Evolutionary conservation across 2,113 vertebrate species (phyloP).

Genomic region (Paralichthys olivaceus): DNA sequence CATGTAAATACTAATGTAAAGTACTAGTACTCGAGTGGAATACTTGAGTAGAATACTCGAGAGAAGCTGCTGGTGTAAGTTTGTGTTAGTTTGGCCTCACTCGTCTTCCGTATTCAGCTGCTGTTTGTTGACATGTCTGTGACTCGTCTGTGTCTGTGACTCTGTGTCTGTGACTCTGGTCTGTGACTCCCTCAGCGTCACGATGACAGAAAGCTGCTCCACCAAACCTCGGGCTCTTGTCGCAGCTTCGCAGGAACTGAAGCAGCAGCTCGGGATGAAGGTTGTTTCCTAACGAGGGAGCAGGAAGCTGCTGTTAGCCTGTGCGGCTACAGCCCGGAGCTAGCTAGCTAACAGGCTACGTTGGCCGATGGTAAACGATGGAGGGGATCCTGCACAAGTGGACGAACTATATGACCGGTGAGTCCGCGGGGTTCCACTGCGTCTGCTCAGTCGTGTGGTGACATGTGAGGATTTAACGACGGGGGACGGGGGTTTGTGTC

Average conservation of each 20-base stretch:
- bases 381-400: constrained; percentile 95
- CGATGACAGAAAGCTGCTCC: no score
- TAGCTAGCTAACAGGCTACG: constrained; percentile 25
- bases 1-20: no score
- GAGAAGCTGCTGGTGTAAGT: no score
- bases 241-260: no score
- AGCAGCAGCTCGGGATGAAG: neutral
- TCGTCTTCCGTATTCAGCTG: neutral
- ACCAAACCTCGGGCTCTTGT: no score
- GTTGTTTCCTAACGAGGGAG: neutral
- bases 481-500: neutral
- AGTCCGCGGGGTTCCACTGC: no score
- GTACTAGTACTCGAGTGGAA: no score
- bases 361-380: constrained; percentile 78
- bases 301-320: constrained; percentile 1
- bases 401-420: constrained; percentile 98
- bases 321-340: constrained; percentile 10
- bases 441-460: neutral
- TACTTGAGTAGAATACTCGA: no score
- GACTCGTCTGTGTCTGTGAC: constrained; percentile 7
- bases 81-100: neutral
- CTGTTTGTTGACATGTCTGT: constrained; percentile 62
- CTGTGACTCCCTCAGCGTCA: no score
- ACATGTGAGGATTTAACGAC: neutral
- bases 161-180: no score